Evolutionary conservation across 2,113 vertebrate species (phyloP), one percentile per base, ranked within the genome.

Genomic region (Atherinomorus stipes): DNA sequence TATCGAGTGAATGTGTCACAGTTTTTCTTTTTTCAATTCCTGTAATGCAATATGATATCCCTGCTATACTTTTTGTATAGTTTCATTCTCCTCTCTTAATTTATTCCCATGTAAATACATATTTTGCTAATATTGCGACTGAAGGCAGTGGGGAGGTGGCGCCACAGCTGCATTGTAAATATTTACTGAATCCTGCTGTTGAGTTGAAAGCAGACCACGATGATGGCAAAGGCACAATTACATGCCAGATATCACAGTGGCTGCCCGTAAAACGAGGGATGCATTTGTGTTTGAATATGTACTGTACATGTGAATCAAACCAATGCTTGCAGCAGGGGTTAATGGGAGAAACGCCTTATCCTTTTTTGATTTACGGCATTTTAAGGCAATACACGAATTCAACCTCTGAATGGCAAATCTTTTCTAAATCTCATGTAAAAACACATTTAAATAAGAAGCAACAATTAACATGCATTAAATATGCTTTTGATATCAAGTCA

Each of bases 81-180:
- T 80, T 89, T 74, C 63, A 76, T 82, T 76, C 76, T 64, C 77
- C 61, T 75, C 72, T 77, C 26, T 82, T 89, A 81, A 91, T 93
- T 90, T 92, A 91, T 92, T 88, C 63, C 80, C 59, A 77, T 90
- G 90, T 93, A 87, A 91, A 91, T 92, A 92, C 78, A 89, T 76
- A 85, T 88, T 88, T 85, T 84, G 84, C 80, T 88, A 83, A 89
- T 77, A 81, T 62, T 69, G 71, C 54, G 34, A 75, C 18, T 64
- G 77, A 57, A 69, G 76, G 58, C 12, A 22, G 52, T 8, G 40
- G 67, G 68, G 60, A 60, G 54, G 56, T 50, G 26, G 74, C 61
- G 63, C 44, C 73, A 60, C 63, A 37, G 69, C 73, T 74, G 79
- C 80, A 23, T 42, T 91, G 89, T 92, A 91, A 61, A 91, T 92